These are phyloP conservation scores for Scomber colias DNA, from an alignment of 2,113 vertebrate genomes.

Conservation along the genomic window DNA sequence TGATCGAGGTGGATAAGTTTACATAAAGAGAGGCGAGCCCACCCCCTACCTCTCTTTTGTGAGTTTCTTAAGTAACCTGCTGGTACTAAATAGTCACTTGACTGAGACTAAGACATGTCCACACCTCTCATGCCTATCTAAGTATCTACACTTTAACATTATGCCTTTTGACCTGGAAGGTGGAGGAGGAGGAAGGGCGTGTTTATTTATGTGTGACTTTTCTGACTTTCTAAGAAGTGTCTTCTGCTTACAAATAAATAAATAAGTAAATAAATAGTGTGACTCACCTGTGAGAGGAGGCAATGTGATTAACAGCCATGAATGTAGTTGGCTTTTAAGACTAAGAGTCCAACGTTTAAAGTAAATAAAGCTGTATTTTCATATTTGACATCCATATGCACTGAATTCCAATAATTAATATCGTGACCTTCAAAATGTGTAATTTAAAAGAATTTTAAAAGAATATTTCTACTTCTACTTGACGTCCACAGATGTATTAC, in stretches of 20 bases:
- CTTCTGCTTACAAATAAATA: neutral
- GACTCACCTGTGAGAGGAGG: neutral
- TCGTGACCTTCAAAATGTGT: neutral
- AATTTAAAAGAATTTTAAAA: no score
- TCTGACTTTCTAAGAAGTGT: neutral
- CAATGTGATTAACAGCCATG: neutral
- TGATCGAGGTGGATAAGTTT: constrained; percentile 10
- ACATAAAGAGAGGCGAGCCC: neutral
- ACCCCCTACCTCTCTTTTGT: no score
- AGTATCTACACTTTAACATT: neutral
- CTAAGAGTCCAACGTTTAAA: no score
- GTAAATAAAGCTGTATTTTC: neutral
- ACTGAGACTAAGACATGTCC: neutral
- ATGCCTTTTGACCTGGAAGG: neutral
- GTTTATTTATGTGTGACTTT: no score
- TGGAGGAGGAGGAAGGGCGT: no score
- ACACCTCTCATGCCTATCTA: neutral
- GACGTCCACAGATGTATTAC: neutral
- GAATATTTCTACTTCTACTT: neutral
- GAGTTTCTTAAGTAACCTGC: no score
- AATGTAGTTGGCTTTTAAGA: no score
- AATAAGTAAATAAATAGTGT: neutral
- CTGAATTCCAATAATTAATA: neutral
- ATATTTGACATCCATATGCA: neutral
- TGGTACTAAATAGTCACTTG: neutral